These are phyloP conservation scores for Hydropsyche betteni DNA, from an alignment of 2,888 invertebrate species.

Conservation along the genomic window DNA sequence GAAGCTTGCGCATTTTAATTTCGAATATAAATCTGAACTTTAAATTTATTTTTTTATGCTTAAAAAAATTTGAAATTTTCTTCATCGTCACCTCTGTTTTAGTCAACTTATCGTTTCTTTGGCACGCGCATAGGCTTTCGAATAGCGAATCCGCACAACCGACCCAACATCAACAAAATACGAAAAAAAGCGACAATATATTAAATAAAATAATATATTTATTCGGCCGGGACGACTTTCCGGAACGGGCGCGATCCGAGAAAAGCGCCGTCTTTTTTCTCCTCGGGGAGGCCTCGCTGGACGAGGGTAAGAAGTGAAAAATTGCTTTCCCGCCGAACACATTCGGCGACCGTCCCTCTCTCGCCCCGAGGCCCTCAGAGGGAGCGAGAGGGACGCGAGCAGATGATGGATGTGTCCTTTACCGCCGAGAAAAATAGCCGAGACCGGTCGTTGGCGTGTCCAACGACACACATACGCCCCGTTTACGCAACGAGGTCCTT, in stretches of 20 bases:
- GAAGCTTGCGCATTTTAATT: too few relatives aligned
- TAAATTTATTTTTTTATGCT: too few relatives aligned
- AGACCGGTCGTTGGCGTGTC: conserved; percentile 39
- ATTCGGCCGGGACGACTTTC: conserved; percentile 8
- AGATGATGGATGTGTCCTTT: conserved; percentile 43
- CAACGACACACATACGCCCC: conserved; percentile 36
- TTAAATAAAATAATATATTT: conserved; percentile 1
- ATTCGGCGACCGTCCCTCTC: conserved; percentile 19
- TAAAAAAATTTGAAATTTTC: too few relatives aligned
- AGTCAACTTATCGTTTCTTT: too few relatives aligned
- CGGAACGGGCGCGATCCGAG: conserved; percentile 18
- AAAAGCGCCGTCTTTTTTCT: conserved; percentile 35
- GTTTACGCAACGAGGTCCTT: conserved; percentile 16
- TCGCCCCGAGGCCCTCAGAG: neutral
- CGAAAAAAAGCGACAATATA: neutral
- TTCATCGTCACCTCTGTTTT: too few relatives aligned
- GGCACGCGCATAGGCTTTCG: too few relatives aligned
- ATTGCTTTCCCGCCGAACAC: conserved; percentile 49
- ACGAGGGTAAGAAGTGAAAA: conserved; percentile 46
- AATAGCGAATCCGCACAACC: too few relatives aligned
- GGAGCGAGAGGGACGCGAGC: conserved; percentile 5
- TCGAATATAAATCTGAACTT: too few relatives aligned
- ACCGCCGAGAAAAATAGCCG: conserved; percentile 42
- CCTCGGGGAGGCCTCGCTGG: conserved; percentile 29
- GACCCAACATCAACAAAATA: too few relatives aligned